Conservation (phyloP, 2,797 vertebrate species). For the Lagorchestes hirsutus region DNA sequence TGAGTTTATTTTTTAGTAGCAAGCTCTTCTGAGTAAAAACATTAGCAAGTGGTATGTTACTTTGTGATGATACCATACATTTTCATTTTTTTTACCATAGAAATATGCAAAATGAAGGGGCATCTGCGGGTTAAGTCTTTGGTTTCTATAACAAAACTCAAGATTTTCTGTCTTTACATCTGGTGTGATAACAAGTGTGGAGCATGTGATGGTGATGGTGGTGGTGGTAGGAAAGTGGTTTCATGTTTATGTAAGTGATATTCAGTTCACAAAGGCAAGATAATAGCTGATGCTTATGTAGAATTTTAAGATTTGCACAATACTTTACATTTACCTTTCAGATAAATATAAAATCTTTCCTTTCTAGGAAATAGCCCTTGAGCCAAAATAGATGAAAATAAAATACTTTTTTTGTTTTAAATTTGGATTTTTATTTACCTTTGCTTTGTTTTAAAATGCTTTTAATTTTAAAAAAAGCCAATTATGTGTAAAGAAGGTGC, state of each 20-base stretch:
- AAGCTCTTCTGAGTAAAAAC: not conserved
- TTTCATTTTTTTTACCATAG: slow-evolving; percentile 35
- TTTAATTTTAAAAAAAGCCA: slow-evolving; percentile 6
- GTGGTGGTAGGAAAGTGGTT: slow-evolving; percentile 20
- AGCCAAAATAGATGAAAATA: not conserved
- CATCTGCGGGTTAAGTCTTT: not conserved
- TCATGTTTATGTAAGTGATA: not conserved
- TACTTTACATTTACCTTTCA: not conserved
- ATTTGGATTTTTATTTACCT: too few relatives aligned
- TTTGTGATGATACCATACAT: not conserved
- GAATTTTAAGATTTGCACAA: not conserved
- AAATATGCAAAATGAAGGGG: not conserved
- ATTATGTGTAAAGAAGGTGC: not conserved
- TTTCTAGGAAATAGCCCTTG: not conserved
- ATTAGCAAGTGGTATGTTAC: not conserved
- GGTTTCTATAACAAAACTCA: not conserved
- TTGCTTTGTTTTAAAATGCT: not conserved
- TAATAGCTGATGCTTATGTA: not conserved
- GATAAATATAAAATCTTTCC: not conserved
- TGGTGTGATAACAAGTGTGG: slow-evolving; percentile 29
- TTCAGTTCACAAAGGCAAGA: not conserved
- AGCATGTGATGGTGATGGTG: not conserved
- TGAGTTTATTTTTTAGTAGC: not conserved
- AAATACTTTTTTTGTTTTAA: not conserved
- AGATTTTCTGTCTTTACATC: slow-evolving; percentile 42